Evolutionary conservation across 2,888 invertebrate genomes (phyloP).

Genomic region (Serrognathus titanus): DNA sequence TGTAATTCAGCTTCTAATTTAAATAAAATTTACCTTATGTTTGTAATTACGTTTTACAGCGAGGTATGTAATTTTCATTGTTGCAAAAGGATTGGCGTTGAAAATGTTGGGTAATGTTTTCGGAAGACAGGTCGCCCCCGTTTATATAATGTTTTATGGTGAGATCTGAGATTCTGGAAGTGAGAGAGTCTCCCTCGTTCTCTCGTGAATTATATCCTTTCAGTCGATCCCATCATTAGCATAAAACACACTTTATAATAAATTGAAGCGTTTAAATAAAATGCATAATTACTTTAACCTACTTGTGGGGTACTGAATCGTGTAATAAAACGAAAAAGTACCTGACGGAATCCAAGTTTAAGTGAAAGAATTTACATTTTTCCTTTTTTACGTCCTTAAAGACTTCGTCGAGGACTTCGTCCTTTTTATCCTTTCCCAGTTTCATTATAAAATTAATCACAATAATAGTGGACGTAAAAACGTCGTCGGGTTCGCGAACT

Average conservation of each 20-base stretch:
- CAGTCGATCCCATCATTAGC: constrained; percentile 39
- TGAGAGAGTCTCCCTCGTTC: constrained; percentile 8
- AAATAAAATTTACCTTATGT: not conserved
- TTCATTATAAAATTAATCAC: not conserved
- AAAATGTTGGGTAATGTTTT: not conserved
- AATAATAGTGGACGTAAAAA: not conserved
- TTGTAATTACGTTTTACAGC: not conserved
- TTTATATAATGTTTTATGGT: not conserved
- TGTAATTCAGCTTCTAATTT: not conserved
- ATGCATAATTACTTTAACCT: constrained; percentile 46
- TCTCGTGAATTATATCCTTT: constrained; percentile 39
- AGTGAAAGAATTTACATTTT: constrained; percentile 3
- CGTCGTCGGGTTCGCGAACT: not conserved
- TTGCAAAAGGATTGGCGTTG: not conserved
- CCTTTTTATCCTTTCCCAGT: not conserved
- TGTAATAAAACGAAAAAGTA: constrained; percentile 41
- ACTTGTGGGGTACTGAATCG: constrained; percentile 39
- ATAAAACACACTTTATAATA: constrained; percentile 43
- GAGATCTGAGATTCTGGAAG: constrained; percentile 1
- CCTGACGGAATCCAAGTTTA: constrained; percentile 34
- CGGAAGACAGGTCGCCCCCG: not conserved
- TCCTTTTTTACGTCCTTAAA: not conserved
- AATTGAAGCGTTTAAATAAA: constrained; percentile 43
- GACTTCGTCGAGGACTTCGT: not conserved
- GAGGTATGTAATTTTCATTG: not conserved